Evolutionary conservation across 1,140 invertebrate genomes (phyloP), one percentile per base, ranked within the genome.

Genomic region (Pachypeltis micranthus): DNA sequence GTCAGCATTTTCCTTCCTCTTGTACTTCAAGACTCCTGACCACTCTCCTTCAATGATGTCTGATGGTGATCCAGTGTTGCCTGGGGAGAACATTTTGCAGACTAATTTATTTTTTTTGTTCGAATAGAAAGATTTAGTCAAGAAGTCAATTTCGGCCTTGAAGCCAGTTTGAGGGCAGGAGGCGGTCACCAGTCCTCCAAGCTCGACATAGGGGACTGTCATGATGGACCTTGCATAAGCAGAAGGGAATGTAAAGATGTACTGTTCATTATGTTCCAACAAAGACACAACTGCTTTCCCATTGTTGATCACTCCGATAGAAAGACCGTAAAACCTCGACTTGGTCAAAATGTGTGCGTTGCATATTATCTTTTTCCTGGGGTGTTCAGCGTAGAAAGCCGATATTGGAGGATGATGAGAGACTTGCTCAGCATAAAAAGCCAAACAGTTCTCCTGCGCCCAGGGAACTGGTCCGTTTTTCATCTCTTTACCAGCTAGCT

Each of bases 331-430:
- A 16, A 39, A 39, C 31, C 31, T 39, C 31, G 31, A 39, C 16
- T 39, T 39, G 7, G 31, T 39, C 31, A 7, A 39, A 39, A 39
- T 39, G 16, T 39, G 31, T 10, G 31, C 31, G 31, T 39, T 39
- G 31, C 31, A 39, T 39, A 39, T 39, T 7, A 39, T 16, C 16
- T 39, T 39, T 7, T 39, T 39, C 16, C 7, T 16, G 7, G 16
- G 7, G 31, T 39, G 31, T 69, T 95, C 90, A 0, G 90, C 90
- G 72, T 96, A 85, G 75, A 96, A 95, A 7, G 94, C 93, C n/a
- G 91, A 94, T 29, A 97, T 89, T 66, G 96, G 96, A 12, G 96
- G 96, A 81, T 99, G 96, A 80, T 99, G 96, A 10, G 93, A 98
- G 2, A 99, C 96, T 79, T 99, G 96, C 77, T 99, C 96, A 1